phyloP scores from a whole-genome alignment of 2,888 invertebrate species.

The Leptopterna dolabrata region DNA sequence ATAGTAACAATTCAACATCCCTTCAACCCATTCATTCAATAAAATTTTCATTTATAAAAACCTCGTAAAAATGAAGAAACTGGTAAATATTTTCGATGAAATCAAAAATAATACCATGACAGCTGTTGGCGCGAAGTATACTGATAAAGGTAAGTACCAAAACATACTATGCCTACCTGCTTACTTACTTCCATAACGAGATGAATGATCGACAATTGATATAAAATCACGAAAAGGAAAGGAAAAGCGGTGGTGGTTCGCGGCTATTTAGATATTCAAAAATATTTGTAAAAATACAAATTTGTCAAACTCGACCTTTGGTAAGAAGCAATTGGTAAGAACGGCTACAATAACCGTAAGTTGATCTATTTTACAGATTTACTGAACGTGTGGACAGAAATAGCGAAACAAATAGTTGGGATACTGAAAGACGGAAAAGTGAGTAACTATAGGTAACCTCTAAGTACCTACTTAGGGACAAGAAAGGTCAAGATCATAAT shows the following conservation, averaged over 20 bases:
- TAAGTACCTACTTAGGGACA: too few species aligned
- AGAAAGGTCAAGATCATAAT: too few species aligned
- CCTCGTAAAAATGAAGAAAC: neutral
- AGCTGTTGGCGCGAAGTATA: slow-evolving; percentile 9
- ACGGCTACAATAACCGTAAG: neutral
- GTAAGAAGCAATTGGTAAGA: neutral
- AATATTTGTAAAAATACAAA: too few species aligned
- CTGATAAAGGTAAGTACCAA: neutral
- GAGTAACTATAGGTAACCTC: too few species aligned
- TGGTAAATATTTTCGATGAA: slow-evolving; percentile 18
- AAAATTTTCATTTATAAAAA: too few species aligned
- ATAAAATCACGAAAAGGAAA: too few species aligned
- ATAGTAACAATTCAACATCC: too few species aligned
- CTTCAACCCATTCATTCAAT: too few species aligned
- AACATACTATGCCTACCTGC: neutral
- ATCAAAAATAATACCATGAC: slow-evolving; percentile 18
- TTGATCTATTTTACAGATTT: neutral
- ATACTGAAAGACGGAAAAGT: slow-evolving; percentile 14
- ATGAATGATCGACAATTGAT: too few species aligned
- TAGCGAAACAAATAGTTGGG: neutral
- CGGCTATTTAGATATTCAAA: too few species aligned
- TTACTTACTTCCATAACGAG: neutral
- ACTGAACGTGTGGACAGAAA: neutral
- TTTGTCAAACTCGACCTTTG: neutral
- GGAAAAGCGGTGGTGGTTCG: too few species aligned